Evolutionary conservation across 2,888 invertebrate genomes (phyloP).

Genomic region (Thyatira batis): DNA sequence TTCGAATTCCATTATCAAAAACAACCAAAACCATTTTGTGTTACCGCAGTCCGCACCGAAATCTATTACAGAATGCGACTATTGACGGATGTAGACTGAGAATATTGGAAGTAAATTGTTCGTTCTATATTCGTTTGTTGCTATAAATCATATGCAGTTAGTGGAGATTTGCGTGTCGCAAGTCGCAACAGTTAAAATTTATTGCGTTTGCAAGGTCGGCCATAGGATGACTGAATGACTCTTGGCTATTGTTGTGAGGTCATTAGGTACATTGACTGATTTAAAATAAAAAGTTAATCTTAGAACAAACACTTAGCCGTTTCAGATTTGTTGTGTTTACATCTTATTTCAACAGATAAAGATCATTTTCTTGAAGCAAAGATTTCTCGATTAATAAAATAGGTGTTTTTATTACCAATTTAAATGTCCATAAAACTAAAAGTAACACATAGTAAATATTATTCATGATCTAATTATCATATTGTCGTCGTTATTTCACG

Average conservation of each 20-base stretch:
- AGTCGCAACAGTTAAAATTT: constrained; percentile 67
- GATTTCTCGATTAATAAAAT: no score
- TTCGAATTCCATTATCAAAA: constrained; percentile 57
- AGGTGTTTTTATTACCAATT: no score
- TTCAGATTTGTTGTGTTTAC: background rate
- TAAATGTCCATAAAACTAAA: no score
- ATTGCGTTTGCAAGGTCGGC: constrained; percentile 64
- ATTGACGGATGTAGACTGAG: constrained; percentile 21
- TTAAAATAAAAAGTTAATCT: background rate
- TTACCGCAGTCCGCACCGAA: constrained; percentile 8
- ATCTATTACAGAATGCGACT: constrained; percentile 40
- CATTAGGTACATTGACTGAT: background rate
- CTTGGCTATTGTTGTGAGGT: constrained; percentile 14
- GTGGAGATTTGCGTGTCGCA: constrained; percentile 74
- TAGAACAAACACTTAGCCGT: background rate
- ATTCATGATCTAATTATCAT: background rate
- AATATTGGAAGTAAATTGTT: constrained; percentile 49
- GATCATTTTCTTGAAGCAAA: no score
- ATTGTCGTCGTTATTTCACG: background rate
- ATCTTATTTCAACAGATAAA: no score
- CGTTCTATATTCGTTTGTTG: constrained; percentile 32
- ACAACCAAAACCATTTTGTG: constrained; percentile 50
- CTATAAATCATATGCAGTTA: constrained; percentile 68
- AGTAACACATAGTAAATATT: no score
- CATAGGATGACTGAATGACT: constrained; percentile 30